Conservation (phyloP, 2,113 vertebrate genomes). For the Geococcyx californianus region DNA sequence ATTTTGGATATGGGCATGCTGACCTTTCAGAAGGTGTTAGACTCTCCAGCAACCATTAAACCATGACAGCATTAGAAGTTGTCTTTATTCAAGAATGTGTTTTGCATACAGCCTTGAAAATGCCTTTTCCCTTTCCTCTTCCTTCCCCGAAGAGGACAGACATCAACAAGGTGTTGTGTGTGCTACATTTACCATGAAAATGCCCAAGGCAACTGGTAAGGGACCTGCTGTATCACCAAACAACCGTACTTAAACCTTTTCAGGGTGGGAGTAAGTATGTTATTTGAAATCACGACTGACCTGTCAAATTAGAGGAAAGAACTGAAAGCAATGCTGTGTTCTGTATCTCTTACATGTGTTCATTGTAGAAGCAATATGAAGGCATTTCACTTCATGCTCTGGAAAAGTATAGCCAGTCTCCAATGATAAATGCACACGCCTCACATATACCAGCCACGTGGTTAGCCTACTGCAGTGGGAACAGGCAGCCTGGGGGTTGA, state of each 20-base stretch:
- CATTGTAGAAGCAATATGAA: background rate
- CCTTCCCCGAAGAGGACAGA: background rate
- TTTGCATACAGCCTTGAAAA: background rate
- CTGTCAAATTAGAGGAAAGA: background rate
- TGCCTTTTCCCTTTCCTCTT: background rate
- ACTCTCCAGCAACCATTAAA: background rate
- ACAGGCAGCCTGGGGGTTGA: background rate
- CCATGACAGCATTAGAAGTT: background rate
- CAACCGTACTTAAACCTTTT: background rate
- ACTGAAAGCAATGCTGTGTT: background rate
- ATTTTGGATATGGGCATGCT: background rate
- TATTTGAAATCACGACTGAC: background rate
- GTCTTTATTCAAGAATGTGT: background rate
- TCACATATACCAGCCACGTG: background rate
- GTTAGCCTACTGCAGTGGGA: background rate
- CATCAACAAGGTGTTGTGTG: background rate
- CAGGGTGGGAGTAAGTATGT: background rate
- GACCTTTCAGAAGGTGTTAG: background rate
- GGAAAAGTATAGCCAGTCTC: background rate
- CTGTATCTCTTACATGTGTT: background rate
- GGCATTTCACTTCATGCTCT: background rate
- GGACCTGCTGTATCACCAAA: background rate
- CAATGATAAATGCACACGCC: background rate
- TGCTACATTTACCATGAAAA: background rate
- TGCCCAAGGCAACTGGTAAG: background rate